Conservation (phyloP, 1,140 invertebrate genomes). For the Zaprionus kolodkinae region DNA sequence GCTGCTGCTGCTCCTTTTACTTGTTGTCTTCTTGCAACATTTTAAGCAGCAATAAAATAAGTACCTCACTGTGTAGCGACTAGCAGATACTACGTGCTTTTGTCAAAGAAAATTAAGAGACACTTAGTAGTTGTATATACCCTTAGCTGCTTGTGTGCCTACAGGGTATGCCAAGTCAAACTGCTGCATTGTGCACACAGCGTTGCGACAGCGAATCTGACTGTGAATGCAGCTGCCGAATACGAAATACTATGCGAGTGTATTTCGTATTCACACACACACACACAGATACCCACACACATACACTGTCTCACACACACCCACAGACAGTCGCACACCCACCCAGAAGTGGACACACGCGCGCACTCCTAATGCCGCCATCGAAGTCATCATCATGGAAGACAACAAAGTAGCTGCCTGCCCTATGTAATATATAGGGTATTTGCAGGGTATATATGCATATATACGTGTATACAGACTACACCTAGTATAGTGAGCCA, state of each 20-base stretch:
- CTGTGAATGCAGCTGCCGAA: slow-evolving; percentile 6
- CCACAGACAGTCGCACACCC: neutral
- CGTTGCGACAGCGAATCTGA: neutral
- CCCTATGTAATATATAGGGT: neutral
- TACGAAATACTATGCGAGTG: slow-evolving; percentile 11
- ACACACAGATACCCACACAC: neutral
- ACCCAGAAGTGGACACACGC: neutral
- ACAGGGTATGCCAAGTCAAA: slow-evolving; percentile 13
- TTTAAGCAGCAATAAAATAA: neutral
- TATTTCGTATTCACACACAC: neutral
- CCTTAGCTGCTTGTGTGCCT: neutral
- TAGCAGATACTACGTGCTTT: neutral
- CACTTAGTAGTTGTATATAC: neutral
- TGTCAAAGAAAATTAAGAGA: neutral
- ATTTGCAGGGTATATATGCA: neutral
- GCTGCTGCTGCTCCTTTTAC: neutral
- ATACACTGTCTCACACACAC: neutral
- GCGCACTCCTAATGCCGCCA: slow-evolving; percentile 20
- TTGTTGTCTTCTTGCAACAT: neutral
- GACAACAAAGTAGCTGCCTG: slow-evolving; percentile 1
- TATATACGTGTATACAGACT: no score
- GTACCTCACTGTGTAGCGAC: neutral
- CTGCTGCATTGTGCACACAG: slow-evolving; percentile 11
- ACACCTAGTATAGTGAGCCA: no score
- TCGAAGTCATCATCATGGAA: slow-evolving; percentile 23